Conservation (phyloP, 2,888 invertebrate genomes). For the Cephus pygmeus region DNA sequence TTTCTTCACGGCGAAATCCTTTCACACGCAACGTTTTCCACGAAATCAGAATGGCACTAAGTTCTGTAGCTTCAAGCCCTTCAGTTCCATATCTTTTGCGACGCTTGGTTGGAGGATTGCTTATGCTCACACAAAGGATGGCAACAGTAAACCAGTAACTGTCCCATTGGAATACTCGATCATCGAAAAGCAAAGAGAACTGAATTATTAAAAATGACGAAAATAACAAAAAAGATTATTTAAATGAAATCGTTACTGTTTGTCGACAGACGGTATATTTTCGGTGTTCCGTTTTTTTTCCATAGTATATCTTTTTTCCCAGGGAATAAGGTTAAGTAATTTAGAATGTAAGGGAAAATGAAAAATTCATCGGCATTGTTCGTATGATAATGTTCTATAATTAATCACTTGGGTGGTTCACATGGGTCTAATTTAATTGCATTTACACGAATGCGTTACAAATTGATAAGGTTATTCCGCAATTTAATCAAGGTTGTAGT, state of each 20-base stretch:
- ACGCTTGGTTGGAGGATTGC: slow-evolving; percentile 71
- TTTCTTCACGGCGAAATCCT: slow-evolving; percentile 94
- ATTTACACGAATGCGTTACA: background rate
- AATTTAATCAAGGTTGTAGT: background rate
- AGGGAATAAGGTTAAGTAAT: background rate
- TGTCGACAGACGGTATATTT: background rate
- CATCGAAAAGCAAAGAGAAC: background rate
- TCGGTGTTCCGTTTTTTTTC: background rate
- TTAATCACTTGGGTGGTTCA: background rate
- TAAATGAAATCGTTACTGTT: background rate
- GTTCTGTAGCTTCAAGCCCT: slow-evolving; percentile 76
- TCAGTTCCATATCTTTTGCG: slow-evolving; percentile 76
- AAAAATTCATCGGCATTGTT: background rate
- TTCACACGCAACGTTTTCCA: slow-evolving; percentile 93
- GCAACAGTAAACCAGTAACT: slow-evolving; percentile 69
- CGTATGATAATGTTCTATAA: background rate
- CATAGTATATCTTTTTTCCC: background rate
- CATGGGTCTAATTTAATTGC: background rate
- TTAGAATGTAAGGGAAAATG: background rate
- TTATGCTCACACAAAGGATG: slow-evolving; percentile 80
- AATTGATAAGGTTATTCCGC: background rate
- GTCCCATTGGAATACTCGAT: background rate
- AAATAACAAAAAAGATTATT: background rate
- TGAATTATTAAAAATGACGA: background rate
- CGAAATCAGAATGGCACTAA: slow-evolving; percentile 82